Base-by-base conservation (phyloP, 2,888 invertebrate species). In the Mimachlamys varia region DNA sequence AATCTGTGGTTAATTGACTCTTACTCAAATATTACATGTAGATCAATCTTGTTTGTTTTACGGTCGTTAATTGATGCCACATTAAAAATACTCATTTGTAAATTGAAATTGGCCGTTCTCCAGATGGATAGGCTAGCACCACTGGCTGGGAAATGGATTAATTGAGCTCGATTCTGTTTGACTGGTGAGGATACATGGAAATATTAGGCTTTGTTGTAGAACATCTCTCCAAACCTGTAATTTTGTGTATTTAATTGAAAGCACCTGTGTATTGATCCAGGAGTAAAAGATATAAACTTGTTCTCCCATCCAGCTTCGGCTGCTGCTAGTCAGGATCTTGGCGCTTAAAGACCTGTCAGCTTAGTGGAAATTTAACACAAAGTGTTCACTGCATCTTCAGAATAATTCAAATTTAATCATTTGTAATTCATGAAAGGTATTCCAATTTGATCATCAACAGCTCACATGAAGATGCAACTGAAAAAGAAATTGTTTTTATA, bases 241-340 rank as follows among this genome's bases (percentile, higher is more conserved):
- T 58, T n/a, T 58, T 22, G 22, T 58, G 58, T 58, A 58, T 58
- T 58, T 58, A 58, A 58, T 58, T 58, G 58, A 58, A 58, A 58
- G n/a, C 58, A 58, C 58, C 58, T 58, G 58, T 58, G 19, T 58
- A 22, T 58, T 58, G 58, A 58, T 58, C 58, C 4, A n/a, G 19
- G 58, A 58, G 58, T 58, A 58, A n/a, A n/a, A 58, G 19, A 53
- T 53, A 19, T 19, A 53, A 53, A 58, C 19, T 58, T 58, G 58
- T 58, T 58, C 12, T 53, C 53, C 19, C 19, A 19, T 58, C n/a
- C 22, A n/a, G 58, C 19, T 58, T 19, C 22, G 22, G 58, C n/a
- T 58, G 58, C 19, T 22, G 22, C 15, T 58, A 0, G 3, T 58
- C 58, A 53, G 2, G 19, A 53, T 53, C 17, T 10, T 5, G 53